Evolutionary conservation across 1,140 invertebrate species (phyloP).

Genomic region (Drosophila sp.): DNA sequence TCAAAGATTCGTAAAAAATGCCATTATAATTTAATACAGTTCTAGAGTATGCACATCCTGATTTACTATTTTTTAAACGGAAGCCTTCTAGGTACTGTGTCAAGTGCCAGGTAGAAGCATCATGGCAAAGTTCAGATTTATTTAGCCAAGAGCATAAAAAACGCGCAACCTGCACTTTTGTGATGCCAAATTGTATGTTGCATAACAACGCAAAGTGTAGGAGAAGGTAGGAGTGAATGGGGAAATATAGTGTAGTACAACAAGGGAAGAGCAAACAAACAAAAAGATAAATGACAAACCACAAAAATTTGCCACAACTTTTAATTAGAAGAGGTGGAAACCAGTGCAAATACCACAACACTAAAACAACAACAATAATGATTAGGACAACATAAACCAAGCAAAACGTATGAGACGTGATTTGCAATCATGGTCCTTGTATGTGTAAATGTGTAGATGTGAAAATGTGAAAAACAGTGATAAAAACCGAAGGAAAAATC

Average conservation of each 20-base stretch:
- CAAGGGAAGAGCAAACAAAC: conserved; percentile 22
- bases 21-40: background rate
- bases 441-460: conserved; percentile 1
- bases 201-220: conserved; percentile 19
- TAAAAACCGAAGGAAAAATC: conserved; percentile 18
- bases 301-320: conserved; percentile 59
- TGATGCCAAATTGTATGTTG: conserved; percentile 17
- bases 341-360: conserved; percentile 20
- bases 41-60: background rate
- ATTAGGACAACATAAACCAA: conserved; percentile 7
- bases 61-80: conserved; percentile 5
- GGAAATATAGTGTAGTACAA: background rate
- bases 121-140: conserved; percentile 23
- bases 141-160: conserved; percentile 4
- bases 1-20: background rate
- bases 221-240: background rate
- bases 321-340: conserved; percentile 60
- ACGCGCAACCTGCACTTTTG: conserved; percentile 15
- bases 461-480: conserved; percentile 20
- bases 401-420: background rate
- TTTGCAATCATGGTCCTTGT: background rate
- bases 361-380: background rate
- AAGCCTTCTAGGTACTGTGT: conserved; percentile 16
- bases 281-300: conserved; percentile 50
- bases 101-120: conserved; percentile 2